Conservation (phyloP, 2,888 invertebrate genomes). For the Hyles lineata region DNA sequence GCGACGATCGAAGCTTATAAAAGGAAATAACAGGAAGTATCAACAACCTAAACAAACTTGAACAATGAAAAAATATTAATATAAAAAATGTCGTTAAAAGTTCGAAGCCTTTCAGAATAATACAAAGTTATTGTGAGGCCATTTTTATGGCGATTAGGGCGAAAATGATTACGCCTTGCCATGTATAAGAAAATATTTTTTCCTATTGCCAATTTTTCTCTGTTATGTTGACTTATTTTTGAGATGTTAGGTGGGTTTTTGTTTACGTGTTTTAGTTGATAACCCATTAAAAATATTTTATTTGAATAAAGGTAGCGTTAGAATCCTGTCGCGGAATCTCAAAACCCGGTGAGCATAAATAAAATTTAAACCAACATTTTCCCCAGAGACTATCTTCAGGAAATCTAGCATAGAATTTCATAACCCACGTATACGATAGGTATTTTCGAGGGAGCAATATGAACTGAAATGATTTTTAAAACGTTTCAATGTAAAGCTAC, state of each 20-base stretch:
- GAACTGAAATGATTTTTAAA: constrained; percentile 4
- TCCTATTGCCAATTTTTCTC: too few relatives aligned
- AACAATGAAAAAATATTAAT: neutral
- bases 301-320: too few relatives aligned
- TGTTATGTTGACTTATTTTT: too few relatives aligned
- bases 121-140: neutral
- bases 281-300: too few relatives aligned
- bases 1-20: neutral
- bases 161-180: too few relatives aligned
- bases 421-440: neutral
- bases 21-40: neutral
- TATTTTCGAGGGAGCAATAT: neutral
- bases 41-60: constrained; percentile 5
- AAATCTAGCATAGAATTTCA: constrained; percentile 6
- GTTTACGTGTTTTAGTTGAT: too few relatives aligned
- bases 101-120: neutral
- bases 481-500: neutral
- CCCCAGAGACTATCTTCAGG: neutral
- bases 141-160: too few relatives aligned
- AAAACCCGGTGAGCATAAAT: neutral
- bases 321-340: neutral
- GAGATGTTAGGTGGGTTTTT: too few relatives aligned
- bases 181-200: too few relatives aligned
- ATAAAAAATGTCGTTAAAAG: neutral
- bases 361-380: neutral